Base-by-base conservation (phyloP, 2,888 invertebrate species). In the Agrypnus murinus region DNA sequence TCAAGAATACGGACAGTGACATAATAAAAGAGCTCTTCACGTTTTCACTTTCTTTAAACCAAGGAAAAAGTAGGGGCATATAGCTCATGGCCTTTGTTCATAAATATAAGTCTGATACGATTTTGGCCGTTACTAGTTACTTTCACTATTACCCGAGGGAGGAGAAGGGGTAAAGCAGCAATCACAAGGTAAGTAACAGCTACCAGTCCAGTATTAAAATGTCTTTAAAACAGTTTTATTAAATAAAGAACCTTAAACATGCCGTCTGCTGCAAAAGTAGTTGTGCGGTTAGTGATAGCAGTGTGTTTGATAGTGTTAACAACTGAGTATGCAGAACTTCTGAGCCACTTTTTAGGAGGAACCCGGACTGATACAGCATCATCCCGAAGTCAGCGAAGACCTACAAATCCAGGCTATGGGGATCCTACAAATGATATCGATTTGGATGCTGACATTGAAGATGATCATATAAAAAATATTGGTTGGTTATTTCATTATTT, bases 241-340 rank as follows among this genome's bases (percentile, higher is more conserved):
- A 17, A 60, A 57, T n/a, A 34, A 34, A 25, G 5, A 36, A 34
- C n/a, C n/a, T n/a, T 17, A 65, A 79, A 71, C 60, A 85, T 85
- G 84, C 81, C 83, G 58, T 77, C 77, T 32, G 74, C 82, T 43
- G 82, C 84, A 60, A 84, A 84, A 78, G 81, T 84, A 43, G 77
- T 85, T 34, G 84, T 89, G 46, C 86, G 89, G 6, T 81, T 89
- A 45, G 86, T 89, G 69, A 87, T 89, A 79, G 85, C 88, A 71
- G 80, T 89, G 40, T 88, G 88, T 71, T 85, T 89, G 81, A 86
- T 89, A 74, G 85, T 89, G 72, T 83, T 90, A 68, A 86, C 88
- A 69, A 88, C 88, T 38, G 89, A 90, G 80, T 88, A 89, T 78
- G 87, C 86, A 4, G 84, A 86, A 38, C 79, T 89, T 45, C 79